Percentiles rank a stretch among this genome's conserved stretches.
These are phyloP conservation scores for Heteractis magnifica DNA, from an alignment of 92 coral and sea anemone genomes.

Conservation along the genomic window DNA sequence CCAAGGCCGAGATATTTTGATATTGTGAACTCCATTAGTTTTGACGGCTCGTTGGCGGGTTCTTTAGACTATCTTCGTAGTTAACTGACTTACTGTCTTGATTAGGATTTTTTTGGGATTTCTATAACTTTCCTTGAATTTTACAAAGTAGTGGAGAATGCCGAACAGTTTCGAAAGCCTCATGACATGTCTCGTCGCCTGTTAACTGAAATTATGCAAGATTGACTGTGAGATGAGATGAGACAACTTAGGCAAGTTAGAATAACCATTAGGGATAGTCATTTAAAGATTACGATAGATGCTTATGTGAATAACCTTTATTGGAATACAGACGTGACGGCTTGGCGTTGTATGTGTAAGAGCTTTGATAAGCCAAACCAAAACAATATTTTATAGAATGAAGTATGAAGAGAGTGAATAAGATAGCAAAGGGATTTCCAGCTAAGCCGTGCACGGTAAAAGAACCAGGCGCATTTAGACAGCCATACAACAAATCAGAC, in stretches of 20 bases:
- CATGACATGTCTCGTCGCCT: neutral
- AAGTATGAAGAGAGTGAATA: neutral
- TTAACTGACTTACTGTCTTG: neutral
- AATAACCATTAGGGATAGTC: neutral
- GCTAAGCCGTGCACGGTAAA: neutral
- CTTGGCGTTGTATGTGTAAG: neutral
- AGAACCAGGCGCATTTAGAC: neutral
- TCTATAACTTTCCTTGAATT: neutral
- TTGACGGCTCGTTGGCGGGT: conserved; percentile 1
- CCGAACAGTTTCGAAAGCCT: neutral
- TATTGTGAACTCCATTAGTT: neutral
- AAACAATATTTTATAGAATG: neutral
- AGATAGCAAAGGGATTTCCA: neutral
- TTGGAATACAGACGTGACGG: neutral
- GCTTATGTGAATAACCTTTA: no score
- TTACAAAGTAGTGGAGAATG: neutral
- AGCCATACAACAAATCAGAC: neutral
- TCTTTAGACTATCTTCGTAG: neutral
- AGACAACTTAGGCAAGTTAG: neutral
- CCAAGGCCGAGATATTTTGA: neutral
- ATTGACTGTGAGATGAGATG: neutral
- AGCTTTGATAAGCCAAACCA: neutral
- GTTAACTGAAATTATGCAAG: neutral
- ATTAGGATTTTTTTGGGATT: neutral
- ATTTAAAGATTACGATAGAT: neutral